Evolutionary conservation across 1,140 invertebrate genomes (phyloP).

Genomic region (Mya arenaria): DNA sequence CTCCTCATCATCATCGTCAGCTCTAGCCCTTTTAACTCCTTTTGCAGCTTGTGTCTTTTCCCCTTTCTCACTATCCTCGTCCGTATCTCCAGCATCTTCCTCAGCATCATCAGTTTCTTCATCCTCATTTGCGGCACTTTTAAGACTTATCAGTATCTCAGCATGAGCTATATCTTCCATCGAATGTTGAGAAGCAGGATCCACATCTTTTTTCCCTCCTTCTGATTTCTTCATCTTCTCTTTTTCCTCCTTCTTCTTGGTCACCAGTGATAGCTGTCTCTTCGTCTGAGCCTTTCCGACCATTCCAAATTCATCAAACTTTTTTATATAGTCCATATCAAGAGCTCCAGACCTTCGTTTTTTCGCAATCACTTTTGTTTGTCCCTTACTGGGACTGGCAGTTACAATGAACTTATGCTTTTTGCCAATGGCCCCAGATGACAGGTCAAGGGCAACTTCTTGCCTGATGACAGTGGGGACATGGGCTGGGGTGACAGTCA

Average conservation of each 20-base stretch:
- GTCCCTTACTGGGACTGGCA: too few relatives aligned
- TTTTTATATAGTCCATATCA: constrained; percentile 37
- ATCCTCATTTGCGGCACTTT: constrained; percentile 39
- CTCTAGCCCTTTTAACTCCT: neutral
- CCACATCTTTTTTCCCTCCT: constrained; percentile 9
- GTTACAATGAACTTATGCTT: constrained; percentile 16
- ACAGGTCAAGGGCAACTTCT: constrained; percentile 41
- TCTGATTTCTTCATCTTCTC: constrained; percentile 1
- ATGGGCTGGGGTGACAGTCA: constrained; percentile 4
- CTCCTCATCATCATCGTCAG: neutral
- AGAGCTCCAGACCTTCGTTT: constrained; percentile 1
- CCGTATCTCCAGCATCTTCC: neutral
- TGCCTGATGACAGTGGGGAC: neutral
- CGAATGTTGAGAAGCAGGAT: constrained; percentile 42
- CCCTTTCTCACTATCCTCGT: neutral
- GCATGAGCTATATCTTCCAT: constrained; percentile 55
- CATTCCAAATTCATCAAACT: constrained; percentile 47
- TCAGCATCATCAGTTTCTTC: constrained; percentile 18
- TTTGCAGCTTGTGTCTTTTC: constrained; percentile 1
- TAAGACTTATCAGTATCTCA: constrained; percentile 48
- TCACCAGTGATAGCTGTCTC: constrained; percentile 31
- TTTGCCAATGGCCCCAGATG: neutral
- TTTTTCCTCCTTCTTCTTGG: constrained; percentile 43
- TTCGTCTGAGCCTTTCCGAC: constrained; percentile 35
- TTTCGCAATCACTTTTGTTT: constrained; percentile 13